phyloP scores from a whole-genome alignment of 2,888 invertebrate genomes.

The Nesidiocoris tenuis region DNA sequence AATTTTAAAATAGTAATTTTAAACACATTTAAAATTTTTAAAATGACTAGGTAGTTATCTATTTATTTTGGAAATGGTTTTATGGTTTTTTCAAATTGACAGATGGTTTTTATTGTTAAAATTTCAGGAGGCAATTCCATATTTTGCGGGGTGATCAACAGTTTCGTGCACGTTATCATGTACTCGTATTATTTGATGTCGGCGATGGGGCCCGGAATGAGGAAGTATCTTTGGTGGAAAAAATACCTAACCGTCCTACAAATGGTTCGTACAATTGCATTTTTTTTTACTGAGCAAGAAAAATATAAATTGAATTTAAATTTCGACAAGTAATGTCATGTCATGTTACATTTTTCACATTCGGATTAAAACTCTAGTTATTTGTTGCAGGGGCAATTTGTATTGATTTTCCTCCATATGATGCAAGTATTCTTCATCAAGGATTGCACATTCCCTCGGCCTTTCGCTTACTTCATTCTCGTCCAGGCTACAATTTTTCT shows the following conservation, averaged over 20 bases:
- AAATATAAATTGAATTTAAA: no score
- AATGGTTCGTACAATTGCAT: constrained; percentile 78
- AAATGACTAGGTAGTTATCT: no score
- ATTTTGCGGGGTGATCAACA: constrained; percentile 90
- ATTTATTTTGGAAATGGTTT: no score
- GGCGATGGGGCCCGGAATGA: constrained; percentile 82
- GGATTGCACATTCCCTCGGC: constrained; percentile 88
- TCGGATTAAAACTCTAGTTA: background rate
- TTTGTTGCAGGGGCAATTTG: constrained; percentile 74
- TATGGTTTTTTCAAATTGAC: no score
- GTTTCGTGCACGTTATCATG: constrained; percentile 94
- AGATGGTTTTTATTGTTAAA: no score
- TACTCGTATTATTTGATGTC: constrained; percentile 88
- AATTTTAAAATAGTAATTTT: no score
- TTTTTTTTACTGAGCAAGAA: no score
- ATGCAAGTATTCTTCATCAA: constrained; percentile 82
- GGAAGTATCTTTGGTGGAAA: constrained; percentile 65
- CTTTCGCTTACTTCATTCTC: constrained; percentile 93
- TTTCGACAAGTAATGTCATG: no score
- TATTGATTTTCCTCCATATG: constrained; percentile 86
- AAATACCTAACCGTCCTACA: constrained; percentile 82
- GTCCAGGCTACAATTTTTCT: constrained; percentile 95
- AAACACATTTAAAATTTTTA: no score
- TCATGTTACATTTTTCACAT: no score
- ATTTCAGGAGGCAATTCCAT: constrained; percentile 83